phyloP scores from a whole-genome alignment of 2,888 invertebrate genomes.

The Desoria tigrina region DNA sequence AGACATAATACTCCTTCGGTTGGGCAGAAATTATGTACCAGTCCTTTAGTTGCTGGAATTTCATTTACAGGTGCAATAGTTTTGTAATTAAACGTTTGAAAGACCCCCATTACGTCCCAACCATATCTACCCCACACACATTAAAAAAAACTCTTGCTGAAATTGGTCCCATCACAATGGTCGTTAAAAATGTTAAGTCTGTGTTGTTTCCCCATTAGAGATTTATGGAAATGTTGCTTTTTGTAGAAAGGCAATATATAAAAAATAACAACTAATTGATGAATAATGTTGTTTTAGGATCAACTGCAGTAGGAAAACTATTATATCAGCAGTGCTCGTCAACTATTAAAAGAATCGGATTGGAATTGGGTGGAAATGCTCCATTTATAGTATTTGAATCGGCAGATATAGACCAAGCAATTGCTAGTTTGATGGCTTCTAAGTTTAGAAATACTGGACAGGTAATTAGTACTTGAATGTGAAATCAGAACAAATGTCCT shows the following conservation, averaged over 20 bases:
- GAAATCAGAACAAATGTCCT: slow-evolving; percentile 3
- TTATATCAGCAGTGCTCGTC: slow-evolving; percentile 79
- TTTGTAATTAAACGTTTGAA: too few species aligned
- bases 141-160: too few species aligned
- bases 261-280: neutral
- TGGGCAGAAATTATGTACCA: slow-evolving; percentile 82
- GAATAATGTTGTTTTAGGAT: too few species aligned
- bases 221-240: too few species aligned
- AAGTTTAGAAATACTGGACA: slow-evolving; percentile 96
- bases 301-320: slow-evolving; percentile 87
- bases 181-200: neutral
- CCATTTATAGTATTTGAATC: slow-evolving; percentile 94
- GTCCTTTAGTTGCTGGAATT: slow-evolving; percentile 78
- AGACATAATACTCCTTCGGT: slow-evolving; percentile 74
- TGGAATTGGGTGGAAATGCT: slow-evolving; percentile 98
- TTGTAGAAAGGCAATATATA: too few species aligned
- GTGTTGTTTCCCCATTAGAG: neutral
- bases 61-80: slow-evolving; percentile 79
- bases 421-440: slow-evolving; percentile 80
- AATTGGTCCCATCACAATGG: too few species aligned
- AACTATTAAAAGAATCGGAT: slow-evolving; percentile 83
- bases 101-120: too few species aligned
- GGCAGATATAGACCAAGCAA: slow-evolving; percentile 83
- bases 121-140: too few species aligned
- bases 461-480: slow-evolving; percentile 55